Evolutionary conservation across 2,888 invertebrate species (phyloP), one percentile per base, ranked within the genome.

Genomic region (Ichneumoninae sp.): DNA sequence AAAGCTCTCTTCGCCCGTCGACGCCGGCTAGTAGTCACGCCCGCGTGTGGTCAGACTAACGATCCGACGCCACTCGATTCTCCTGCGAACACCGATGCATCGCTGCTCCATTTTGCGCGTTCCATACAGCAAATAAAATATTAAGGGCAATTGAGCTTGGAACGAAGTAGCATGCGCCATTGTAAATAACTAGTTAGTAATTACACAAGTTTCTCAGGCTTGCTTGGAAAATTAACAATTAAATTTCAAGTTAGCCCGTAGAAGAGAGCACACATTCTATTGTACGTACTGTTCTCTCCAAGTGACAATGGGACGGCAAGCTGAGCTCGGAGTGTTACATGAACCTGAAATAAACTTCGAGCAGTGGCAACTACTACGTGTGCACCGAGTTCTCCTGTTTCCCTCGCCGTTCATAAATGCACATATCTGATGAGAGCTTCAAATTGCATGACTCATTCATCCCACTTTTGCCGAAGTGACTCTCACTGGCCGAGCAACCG

Each of bases 401-500:
- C 50, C 26, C 50, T 57, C 66, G 22, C 40, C 54, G 44, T 80
- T 80, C 66, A 68, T 54, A 57, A 80, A 80, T 74, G 80, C 52
- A 80, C 68, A 80, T 80, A 74, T 73, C 33, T 22, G 47, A 80
- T 47, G 73, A 22, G 73, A 63, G 50, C 19, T 33, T 52, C 7
- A 22, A 40, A 71, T 79, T 52, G 71, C 71, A 80, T 22, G 54
- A 73, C 54, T 73, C 57, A 80, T 80, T 73, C 33, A 66, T 44
- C 26, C 52, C 36, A 40, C 44, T 16, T 16, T 2, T 16, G 16
- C 16, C 44, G 44, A 47, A 80, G 68, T 19, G 30, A 22, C n/a
- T 57, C 44, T 33, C 5, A 36, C 10, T 47, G 22, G 73, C 10
- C 22, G 54, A 66, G 44, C 13, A 47, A 47, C 44, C 66, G 30